These are phyloP conservation scores for Pitta sordida DNA, from an alignment of 2,113 vertebrate genomes.

Conservation along the genomic window DNA sequence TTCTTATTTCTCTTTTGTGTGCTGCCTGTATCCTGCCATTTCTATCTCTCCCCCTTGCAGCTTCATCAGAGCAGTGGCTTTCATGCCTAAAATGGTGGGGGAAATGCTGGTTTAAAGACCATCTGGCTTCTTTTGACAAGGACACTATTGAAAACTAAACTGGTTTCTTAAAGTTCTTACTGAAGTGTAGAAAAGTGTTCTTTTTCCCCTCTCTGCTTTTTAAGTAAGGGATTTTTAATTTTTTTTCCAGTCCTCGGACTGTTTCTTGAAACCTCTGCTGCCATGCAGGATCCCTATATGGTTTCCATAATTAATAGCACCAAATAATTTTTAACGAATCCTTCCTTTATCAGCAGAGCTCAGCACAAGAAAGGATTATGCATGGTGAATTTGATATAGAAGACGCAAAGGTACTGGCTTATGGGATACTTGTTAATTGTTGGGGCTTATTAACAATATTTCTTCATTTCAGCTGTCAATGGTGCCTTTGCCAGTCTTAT, in stretches of 20 bases:
- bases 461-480: not conserved
- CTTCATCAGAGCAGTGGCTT: conserved; percentile 35
- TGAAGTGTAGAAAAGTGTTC: not conserved
- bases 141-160: conserved; percentile 30
- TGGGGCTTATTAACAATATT: not conserved
- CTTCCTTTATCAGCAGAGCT: conserved; percentile 59
- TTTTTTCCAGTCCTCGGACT: not conserved
- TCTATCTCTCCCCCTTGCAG: conserved; percentile 5
- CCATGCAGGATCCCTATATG: conserved; percentile 5
- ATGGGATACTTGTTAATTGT: conserved; percentile 21
- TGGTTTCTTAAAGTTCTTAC: conserved; percentile 25
- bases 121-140: conserved; percentile 35
- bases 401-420: conserved; percentile 24
- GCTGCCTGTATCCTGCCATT: conserved; percentile 1
- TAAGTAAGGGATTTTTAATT: not conserved
- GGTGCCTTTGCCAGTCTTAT: not conserved
- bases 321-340: conserved; percentile 61
- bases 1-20: conserved; percentile 54
- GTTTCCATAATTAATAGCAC: conserved; percentile 1
- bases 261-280: conserved; percentile 23
- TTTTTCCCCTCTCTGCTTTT: not conserved
- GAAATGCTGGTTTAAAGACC: conserved; percentile 39
- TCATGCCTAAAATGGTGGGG: conserved; percentile 43
- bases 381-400: conserved; percentile 38
- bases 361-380: conserved; percentile 37